phyloP scores from a whole-genome alignment of 2,113 vertebrate species.

The Toxotes chatareus region DNA sequence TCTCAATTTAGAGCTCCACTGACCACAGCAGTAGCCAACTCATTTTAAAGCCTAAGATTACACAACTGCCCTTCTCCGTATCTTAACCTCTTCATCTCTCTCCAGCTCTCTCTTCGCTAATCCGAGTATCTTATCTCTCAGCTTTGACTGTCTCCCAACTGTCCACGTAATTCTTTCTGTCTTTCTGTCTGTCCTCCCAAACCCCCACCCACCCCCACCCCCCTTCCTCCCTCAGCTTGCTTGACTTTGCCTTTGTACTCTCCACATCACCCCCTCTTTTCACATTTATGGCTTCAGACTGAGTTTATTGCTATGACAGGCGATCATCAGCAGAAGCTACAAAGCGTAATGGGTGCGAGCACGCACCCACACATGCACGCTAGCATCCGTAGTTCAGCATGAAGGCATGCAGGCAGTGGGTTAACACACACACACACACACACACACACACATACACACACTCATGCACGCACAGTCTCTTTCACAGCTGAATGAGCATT shows the following conservation, averaged over 20 bases:
- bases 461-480: slow-evolving; percentile 36
- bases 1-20: slow-evolving; percentile 68
- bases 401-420: slow-evolving; percentile 35
- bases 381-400: slow-evolving; percentile 18
- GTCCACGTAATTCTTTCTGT: slow-evolving; percentile 67
- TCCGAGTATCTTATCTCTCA: slow-evolving; percentile 76
- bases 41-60: slow-evolving; percentile 78
- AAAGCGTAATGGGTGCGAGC: slow-evolving; percentile 65
- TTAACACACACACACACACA: slow-evolving; percentile 15
- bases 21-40: slow-evolving; percentile 62
- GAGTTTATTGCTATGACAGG: slow-evolving; percentile 77
- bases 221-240: not conserved
- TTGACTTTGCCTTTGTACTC: slow-evolving; percentile 43
- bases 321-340: slow-evolving; percentile 71
- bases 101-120: slow-evolving; percentile 64
- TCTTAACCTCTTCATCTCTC: slow-evolving; percentile 78
- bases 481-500: slow-evolving; percentile 78
- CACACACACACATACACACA: slow-evolving; percentile 17
- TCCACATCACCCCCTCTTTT: slow-evolving; percentile 32
- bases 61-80: slow-evolving; percentile 72
- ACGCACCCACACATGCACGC: slow-evolving; percentile 36
- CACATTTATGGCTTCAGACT: slow-evolving; percentile 52
- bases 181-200: not conserved
- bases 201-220: not conserved
- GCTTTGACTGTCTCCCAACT: slow-evolving; percentile 75